A percentile compares a stretch with the other conserved stretches of the same genome.
Conservation (phyloP, 2,888 invertebrate genomes). For the Meiosimyza decipiens region DNA sequence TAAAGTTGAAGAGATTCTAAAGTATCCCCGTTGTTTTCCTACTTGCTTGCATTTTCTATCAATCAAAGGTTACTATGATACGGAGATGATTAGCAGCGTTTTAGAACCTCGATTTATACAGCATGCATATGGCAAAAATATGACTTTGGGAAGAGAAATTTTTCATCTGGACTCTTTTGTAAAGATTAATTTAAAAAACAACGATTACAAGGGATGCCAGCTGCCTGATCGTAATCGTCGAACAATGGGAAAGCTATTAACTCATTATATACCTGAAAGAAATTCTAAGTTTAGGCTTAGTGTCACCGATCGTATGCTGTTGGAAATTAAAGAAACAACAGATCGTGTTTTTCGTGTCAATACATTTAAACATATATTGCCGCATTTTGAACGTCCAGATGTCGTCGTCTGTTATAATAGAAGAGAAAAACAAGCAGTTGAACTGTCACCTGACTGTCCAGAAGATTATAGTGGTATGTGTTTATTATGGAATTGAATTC, state of each 20-base stretch:
- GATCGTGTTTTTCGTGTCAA: conserved; percentile 68
- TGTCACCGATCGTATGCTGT: conserved; percentile 70
- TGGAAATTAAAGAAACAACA: conserved; percentile 71
- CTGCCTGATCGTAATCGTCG: conserved; percentile 68
- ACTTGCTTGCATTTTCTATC: conserved; percentile 73
- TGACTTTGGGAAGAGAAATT: conserved; percentile 70
- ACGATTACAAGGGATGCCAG: conserved; percentile 69
- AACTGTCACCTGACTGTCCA: conserved; percentile 68
- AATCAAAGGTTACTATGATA: conserved; percentile 70
- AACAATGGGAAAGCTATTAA: conserved; percentile 71
- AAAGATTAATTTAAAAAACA: conserved; percentile 55
- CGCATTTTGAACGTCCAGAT: conserved; percentile 76
- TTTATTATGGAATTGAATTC: not conserved
- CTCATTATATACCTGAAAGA: conserved; percentile 71
- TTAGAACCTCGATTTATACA: conserved; percentile 71
- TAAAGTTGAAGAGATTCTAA: conserved; percentile 70
- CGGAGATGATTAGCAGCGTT: conserved; percentile 71
- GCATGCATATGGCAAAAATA: conserved; percentile 70
- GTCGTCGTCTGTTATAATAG: conserved; percentile 72
- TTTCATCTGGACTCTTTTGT: conserved; percentile 73
- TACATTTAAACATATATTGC: conserved; percentile 72
- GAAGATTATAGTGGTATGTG: conserved; percentile 68
- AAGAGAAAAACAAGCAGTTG: conserved; percentile 68
- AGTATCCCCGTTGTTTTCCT: conserved; percentile 72
- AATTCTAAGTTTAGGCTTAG: conserved; percentile 69